Base-by-base conservation (phyloP, 2,888 invertebrate genomes). In the Harpagoxenus sublaevis region DNA sequence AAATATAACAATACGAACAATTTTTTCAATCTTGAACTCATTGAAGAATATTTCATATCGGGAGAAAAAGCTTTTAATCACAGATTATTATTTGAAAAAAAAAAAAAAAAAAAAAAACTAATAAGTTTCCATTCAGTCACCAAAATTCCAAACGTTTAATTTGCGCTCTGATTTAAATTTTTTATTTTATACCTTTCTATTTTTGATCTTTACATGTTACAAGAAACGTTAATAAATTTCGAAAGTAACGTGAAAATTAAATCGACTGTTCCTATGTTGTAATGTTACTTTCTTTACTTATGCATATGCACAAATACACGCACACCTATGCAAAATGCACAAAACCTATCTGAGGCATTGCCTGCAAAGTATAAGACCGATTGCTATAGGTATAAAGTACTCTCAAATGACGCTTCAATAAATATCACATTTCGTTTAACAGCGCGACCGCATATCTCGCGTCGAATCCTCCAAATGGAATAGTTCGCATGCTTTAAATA, bases 401-500 rank as follows among this genome's bases (percentile, higher is more conserved):
- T 65, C 23, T 42, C 28, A n/a, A 55, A 31, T 42, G 39, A 78
- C 28, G 53, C 28, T 1, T 39, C 28, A 71, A 70, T 70, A 71
- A 71, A 71, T 71, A 51, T 78, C 53, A 15, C 42, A 31, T 42
- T 42, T 78, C 23, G 18, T 23, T 65, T 65, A 63, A 15, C 31
- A 2, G 48, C 5, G 48, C 48, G 53, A 62, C 51, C 39, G 48
- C 60, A 23, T n/a, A 66, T 28, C 28, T 28, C 51, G 15, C 9
- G 55, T 73, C 39, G 42, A 45, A 48, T 3, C 4, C 48, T 42
- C 39, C 12, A 8, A 55, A 71, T 70, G 53, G 18, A 53, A 78
- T 55, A 70, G 53, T 42, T 70, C n/a, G 4, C 51, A 4, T 53
- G 53, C 42, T 78, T 78, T 55, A 53, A 53, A 78, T 28, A n/a